Base-by-base conservation (phyloP, 1,140 invertebrate genomes). In the Bombyx mandarina region DNA sequence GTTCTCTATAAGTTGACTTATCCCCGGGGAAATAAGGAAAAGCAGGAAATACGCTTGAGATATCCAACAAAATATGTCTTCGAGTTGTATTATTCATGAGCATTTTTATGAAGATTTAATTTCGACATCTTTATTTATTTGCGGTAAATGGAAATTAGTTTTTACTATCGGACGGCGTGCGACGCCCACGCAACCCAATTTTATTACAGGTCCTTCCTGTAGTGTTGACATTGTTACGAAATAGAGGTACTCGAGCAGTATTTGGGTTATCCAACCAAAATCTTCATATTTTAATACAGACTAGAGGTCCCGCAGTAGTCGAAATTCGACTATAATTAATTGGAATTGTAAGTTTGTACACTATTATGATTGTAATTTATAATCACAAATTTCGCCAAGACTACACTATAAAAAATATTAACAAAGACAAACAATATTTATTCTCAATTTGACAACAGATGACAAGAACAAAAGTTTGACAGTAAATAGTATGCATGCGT, bases 1-100 rank as follows among this genome's bases (percentile, higher is more conserved):
- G 77, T 75, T 72, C 71, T 69, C 71, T 75, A 71, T 77, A 78
- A 79, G 73, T 79, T 78, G 77, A 74, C 71, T 77, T 71, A 75
- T 80, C 82, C 73, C 79, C 26, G 56, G 79, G 82, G 82, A 85
- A 85, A 85, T 85, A 81, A 77, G 75, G 73, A 70, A 76, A 81
- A 76, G 78, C 67, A 69, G 68, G 67, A 77, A 77, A 76, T 73
- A 73, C 73, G 71, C 71, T 69, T 69, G 75, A 74, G 76, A 75
- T 70, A 70, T 78, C 66, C 72, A 65, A 73, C 72, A 75, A 80
- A 80, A 83, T 81, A 81, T 79, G 69, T 73, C 75, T 71, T 71
- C 70, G 72, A 71, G 67, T 73, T 75, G 73, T 79, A 73, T 77
- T 70, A 72, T 70, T 71, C 67, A 71, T 71, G 60, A 43, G 43